These are phyloP conservation scores for Limanda limanda DNA, from an alignment of 2,113 vertebrate genomes.

Conservation along the genomic window DNA sequence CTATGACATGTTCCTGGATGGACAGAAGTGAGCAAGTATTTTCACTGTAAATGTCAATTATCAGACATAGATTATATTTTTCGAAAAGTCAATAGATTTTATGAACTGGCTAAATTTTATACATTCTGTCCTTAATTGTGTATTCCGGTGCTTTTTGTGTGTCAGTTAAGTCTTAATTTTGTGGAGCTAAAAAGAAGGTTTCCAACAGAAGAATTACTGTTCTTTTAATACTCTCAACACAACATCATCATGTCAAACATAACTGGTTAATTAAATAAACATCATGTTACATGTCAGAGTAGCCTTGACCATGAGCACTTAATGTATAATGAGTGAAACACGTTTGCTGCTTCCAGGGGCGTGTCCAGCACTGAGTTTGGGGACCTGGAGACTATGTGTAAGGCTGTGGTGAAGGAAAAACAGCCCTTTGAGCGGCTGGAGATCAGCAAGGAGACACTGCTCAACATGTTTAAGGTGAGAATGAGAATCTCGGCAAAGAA, in stretches of 20 bases:
- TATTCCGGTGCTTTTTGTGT: not conserved
- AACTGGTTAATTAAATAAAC: not conserved
- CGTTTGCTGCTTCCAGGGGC: conserved; percentile 77
- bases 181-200: not conserved
- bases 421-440: conserved; percentile 96
- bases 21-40: conserved; percentile 85
- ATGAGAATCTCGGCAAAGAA: not conserved
- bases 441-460: conserved; percentile 92
- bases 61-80: not conserved
- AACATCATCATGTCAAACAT: not conserved
- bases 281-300: not conserved
- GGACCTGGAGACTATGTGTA: conserved; percentile 91
- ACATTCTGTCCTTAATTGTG: not conserved
- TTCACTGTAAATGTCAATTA: not conserved
- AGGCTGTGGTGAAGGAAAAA: conserved; percentile 95
- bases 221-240: not conserved
- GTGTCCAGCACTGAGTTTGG: conserved; percentile 95
- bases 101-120: not conserved
- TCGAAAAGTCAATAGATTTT: not conserved
- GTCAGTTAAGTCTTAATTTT: not conserved
- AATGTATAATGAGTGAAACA: not conserved
- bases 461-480: conserved; percentile 97
- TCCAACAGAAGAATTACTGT: not conserved
- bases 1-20: conserved; percentile 96
- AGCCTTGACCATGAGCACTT: not conserved